phyloP scores from a whole-genome alignment of 2,113 vertebrate species.

The Parus major region DNA sequence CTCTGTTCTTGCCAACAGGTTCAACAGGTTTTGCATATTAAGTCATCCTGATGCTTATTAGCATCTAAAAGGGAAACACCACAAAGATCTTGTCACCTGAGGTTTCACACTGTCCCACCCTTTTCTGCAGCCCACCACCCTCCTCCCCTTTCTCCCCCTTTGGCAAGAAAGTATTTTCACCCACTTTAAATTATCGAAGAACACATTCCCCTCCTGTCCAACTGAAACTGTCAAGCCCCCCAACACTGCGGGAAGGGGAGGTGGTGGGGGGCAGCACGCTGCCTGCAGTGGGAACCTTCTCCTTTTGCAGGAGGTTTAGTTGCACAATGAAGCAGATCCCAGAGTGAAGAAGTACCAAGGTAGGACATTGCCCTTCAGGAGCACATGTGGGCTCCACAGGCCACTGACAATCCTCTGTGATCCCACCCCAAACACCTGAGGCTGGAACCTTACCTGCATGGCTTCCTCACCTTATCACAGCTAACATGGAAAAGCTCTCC shows the following conservation, averaged over 20 bases:
- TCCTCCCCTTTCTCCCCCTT: neutral
- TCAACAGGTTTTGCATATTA: slow-evolving; percentile 52
- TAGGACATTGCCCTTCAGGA: neutral
- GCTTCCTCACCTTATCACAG: neutral
- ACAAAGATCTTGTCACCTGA: neutral
- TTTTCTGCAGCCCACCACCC: too few species aligned
- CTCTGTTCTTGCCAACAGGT: slow-evolving; percentile 43
- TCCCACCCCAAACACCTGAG: neutral
- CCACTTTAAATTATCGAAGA: neutral
- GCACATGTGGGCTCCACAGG: neutral
- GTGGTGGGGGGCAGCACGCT: too few species aligned
- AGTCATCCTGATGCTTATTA: neutral
- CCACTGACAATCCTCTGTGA: neutral
- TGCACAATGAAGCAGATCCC: accelerated
- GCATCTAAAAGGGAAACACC: neutral
- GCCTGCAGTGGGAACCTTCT: neutral
- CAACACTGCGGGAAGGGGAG: neutral
- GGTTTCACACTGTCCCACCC: neutral
- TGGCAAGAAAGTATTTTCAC: neutral
- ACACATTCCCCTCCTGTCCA: neutral
- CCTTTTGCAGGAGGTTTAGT: neutral
- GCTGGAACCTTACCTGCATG: neutral
- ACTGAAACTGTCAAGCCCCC: neutral
- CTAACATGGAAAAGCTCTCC: slow-evolving; percentile 15
- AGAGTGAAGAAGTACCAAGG: neutral